Conservation (phyloP, 2,797 vertebrate genomes). For the Cephalopachus bancanus region DNA sequence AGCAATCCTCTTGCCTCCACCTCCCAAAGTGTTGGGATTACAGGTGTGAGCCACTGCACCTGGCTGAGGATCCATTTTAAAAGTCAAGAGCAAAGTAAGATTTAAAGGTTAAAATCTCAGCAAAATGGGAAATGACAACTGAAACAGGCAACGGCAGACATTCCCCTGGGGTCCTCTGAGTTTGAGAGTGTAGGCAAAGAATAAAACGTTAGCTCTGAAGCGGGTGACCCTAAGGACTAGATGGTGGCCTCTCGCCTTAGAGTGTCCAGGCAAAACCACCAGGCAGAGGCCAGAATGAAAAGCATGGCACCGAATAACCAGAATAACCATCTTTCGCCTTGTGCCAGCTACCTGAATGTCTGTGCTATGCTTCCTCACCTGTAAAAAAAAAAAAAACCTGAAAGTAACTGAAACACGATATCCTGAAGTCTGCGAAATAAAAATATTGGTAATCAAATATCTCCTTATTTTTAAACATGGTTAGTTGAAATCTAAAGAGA, state of each 20-base stretch:
- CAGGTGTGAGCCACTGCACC: too few species aligned
- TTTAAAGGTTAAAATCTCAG: constrained; percentile 38
- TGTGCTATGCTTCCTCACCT: background rate
- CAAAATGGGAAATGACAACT: background rate
- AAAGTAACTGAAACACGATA: background rate
- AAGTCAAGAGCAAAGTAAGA: constrained; percentile 1
- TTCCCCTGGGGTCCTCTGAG: background rate
- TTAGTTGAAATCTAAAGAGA: background rate
- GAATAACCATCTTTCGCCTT: background rate
- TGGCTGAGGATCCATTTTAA: background rate
- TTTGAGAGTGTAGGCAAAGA: background rate
- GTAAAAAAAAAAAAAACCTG: background rate
- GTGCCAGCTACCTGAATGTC: background rate
- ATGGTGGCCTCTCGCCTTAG: background rate
- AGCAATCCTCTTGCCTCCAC: too few species aligned
- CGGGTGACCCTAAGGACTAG: background rate
- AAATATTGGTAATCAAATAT: background rate
- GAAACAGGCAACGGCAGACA: background rate
- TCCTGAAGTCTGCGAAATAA: background rate
- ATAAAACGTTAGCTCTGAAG: background rate
- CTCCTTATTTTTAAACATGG: background rate
- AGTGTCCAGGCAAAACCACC: background rate
- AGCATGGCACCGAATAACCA: too few species aligned
- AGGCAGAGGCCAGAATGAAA: background rate
- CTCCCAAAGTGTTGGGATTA: too few species aligned